Evolutionary conservation across 1,140 invertebrate genomes (phyloP).

Genomic region (Cataglyphis hispanica): DNA sequence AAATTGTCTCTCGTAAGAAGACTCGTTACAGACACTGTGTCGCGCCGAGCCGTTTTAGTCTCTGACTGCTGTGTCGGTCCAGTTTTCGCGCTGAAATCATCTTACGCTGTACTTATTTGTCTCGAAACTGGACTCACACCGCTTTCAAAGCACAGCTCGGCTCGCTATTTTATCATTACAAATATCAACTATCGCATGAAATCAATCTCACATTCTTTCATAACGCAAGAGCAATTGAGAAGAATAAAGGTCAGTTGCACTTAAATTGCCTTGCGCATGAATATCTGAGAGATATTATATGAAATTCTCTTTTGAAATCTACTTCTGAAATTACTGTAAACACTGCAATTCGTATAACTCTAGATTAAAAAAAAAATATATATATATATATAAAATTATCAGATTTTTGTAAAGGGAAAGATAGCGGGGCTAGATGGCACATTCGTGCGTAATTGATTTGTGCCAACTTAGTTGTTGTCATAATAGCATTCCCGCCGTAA

Average conservation of each 20-base stretch:
- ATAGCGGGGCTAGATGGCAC: slow-evolving; percentile 15
- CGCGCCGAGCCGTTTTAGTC: not conserved
- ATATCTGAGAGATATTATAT: not conserved
- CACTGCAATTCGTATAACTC: not conserved
- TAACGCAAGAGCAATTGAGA: slow-evolving; percentile 8
- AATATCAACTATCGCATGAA: not conserved
- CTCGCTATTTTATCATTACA: not conserved
- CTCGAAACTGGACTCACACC: slow-evolving; percentile 1
- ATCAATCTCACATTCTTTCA: not conserved
- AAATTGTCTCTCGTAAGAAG: slow-evolving; percentile 44
- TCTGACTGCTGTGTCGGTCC: not conserved
- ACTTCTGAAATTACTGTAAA: slow-evolving; percentile 16
- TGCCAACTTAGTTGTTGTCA: slow-evolving; percentile 75
- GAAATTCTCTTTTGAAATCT: not conserved
- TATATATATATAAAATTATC: not conserved
- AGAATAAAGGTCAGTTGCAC: not conserved
- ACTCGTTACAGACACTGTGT: not conserved
- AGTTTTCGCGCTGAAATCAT: slow-evolving; percentile 31
- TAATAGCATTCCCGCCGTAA: slow-evolving; percentile 75
- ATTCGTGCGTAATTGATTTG: slow-evolving; percentile 76
- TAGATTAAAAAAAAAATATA: not conserved
- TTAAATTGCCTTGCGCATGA: not conserved
- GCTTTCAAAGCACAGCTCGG: not conserved
- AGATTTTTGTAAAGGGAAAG: not conserved
- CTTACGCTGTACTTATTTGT: not conserved